phyloP scores from a whole-genome alignment of 1,140 invertebrate species.

The Drosophila pruinosa region DNA sequence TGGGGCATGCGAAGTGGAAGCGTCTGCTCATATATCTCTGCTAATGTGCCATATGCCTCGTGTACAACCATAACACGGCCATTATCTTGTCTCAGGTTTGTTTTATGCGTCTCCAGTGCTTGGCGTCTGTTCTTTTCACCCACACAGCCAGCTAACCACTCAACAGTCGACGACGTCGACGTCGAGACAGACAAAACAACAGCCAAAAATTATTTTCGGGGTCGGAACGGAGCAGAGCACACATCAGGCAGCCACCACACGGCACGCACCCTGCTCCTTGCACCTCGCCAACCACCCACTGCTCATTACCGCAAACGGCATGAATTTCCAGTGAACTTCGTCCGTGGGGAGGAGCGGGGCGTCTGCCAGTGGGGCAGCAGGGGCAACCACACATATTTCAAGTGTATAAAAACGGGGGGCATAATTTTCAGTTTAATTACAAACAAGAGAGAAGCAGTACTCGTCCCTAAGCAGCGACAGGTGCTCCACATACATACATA shows the following conservation, averaged over 20 bases:
- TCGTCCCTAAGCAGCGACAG: background rate
- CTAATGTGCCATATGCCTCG: constrained; percentile 55
- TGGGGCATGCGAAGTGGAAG: constrained; percentile 2
- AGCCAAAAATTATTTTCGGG: constrained; percentile 26
- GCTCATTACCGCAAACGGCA: background rate
- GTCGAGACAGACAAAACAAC: constrained; percentile 20
- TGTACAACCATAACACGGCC: constrained; percentile 57
- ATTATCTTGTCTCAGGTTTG: constrained; percentile 66
- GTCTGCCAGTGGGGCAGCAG: background rate
- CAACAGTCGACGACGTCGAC: constrained; percentile 3
- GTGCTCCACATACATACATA: background rate
- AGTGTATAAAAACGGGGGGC: constrained; percentile 64
- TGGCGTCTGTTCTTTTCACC: constrained; percentile 21
- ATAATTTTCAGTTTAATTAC: constrained; percentile 74
- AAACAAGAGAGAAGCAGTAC: constrained; percentile 21
- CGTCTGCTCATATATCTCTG: constrained; percentile 19
- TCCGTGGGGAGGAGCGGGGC: too few relatives aligned
- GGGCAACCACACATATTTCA: constrained; percentile 29
- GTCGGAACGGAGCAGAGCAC: background rate
- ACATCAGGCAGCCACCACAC: background rate
- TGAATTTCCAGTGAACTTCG: constrained; percentile 21
- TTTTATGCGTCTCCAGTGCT: constrained; percentile 51
- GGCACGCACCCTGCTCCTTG: background rate
- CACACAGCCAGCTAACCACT: background rate
- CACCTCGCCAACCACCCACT: background rate